Base-by-base conservation (phyloP, 2,888 invertebrate species). In the Ochropleura leucogaster region DNA sequence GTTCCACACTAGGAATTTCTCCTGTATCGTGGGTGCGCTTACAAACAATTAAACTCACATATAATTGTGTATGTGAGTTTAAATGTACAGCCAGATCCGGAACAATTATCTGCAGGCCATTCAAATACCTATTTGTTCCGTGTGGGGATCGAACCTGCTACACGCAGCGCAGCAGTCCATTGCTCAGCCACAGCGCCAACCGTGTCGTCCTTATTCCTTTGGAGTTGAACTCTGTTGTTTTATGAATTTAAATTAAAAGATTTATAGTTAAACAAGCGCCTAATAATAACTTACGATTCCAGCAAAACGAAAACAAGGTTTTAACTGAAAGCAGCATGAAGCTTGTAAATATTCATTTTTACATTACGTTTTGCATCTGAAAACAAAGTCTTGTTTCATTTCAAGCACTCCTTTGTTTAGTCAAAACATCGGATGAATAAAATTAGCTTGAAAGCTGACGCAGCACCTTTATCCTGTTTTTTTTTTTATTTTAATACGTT, bases 331-430 rank as follows among this genome's bases (percentile, higher is more conserved):
- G 18, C 12, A 71, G 18, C 40, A 20, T 46, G n/a, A 30, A 71
- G 44, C 9, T 3, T 60, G 16, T 46, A 65, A 20, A 64, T 46
- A 49, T 70, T 60, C 40, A 42, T 64, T 10, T 4, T 71, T 51
- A 51, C 10, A 47, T 68, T 57, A 42, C 20, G 49, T 55, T 72
- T 74, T 63, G 18, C 47, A 66, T 74, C 42, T 74, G 55, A n/a
- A 53, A 20, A 73, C 53, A 63, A 62, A 42, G 14, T n/a, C 8
- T 47, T 63, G 53, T 47, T 47, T 42, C 18, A 57, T 18, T 55
- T 42, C 18, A n/a, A 20, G 47, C 47, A 18, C 18, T n/a, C 42
- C 46, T 53, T 73, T 62, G 73, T 62, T 49, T 46, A 53, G 7
- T 46, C 3, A 0, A 53, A 30, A n/a, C 20, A 8, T 72, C n/a